A percentile compares a stretch with the other conserved stretches of the same genome.
Conservation (phyloP, 2,888 invertebrate species). For the Drosophila longiperda region DNA sequence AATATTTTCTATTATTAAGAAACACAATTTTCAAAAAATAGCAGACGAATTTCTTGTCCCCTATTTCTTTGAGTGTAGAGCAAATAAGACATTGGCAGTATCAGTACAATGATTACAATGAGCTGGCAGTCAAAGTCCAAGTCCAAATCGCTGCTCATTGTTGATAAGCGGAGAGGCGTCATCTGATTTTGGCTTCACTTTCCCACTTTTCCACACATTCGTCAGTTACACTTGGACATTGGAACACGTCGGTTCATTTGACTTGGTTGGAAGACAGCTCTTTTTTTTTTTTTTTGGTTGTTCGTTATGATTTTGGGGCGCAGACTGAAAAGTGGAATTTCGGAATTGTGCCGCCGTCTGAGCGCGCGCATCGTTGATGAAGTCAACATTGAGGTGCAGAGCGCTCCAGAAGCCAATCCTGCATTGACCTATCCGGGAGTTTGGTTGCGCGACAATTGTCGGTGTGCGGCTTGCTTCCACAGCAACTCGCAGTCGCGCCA, state of each 20-base stretch:
- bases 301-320: constrained; percentile 44
- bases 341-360: constrained; percentile 33
- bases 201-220: constrained; percentile 34
- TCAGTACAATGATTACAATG: constrained; percentile 27
- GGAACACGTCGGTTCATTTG: constrained; percentile 14
- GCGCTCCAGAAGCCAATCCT: constrained; percentile 80
- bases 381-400: constrained; percentile 67
- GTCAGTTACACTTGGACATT: constrained; percentile 23
- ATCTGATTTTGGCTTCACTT: constrained; percentile 25
- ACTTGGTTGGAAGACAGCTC: background rate
- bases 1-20: too few species aligned
- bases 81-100: background rate
- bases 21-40: too few species aligned
- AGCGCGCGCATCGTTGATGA: constrained; percentile 71
- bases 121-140: constrained; percentile 73
- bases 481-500: constrained; percentile 87
- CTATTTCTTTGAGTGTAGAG: background rate
- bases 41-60: background rate
- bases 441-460: constrained; percentile 91
- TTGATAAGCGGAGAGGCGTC: constrained; percentile 38
- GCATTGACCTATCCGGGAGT: constrained; percentile 87
- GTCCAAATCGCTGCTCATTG: constrained; percentile 44
- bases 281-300: too few species aligned
- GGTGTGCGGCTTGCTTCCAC: constrained; percentile 89
- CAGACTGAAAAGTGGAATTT: constrained; percentile 22